These are phyloP conservation scores for Heteromyza rotundicornis DNA, from an alignment of 2,888 invertebrate species.

Conservation along the genomic window DNA sequence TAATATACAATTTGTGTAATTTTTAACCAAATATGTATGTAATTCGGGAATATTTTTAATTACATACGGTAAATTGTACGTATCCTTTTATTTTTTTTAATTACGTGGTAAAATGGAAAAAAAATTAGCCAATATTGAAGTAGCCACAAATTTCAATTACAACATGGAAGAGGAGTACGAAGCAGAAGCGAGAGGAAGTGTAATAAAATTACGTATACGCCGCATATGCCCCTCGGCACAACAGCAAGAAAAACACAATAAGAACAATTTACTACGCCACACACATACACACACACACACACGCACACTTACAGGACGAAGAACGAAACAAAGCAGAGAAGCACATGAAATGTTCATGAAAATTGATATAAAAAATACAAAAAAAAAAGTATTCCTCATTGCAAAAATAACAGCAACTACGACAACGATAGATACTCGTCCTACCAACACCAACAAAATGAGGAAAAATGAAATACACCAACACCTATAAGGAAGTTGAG, in stretches of 20 bases:
- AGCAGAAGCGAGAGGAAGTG: conserved; percentile 29
- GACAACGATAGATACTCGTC: background rate
- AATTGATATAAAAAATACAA: too few relatives aligned
- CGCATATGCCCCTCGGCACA: conserved; percentile 24
- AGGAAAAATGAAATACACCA: background rate
- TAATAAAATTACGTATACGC: conserved; percentile 54
- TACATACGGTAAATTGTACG: too few relatives aligned
- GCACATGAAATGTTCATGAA: conserved; percentile 26
- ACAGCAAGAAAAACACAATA: conserved; percentile 33
- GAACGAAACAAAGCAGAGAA: conserved; percentile 34
- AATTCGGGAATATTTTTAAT: too few relatives aligned
- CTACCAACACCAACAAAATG: background rate
- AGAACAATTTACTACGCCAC: conserved; percentile 51
- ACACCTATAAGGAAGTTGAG: background rate
- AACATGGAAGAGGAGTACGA: conserved; percentile 48
- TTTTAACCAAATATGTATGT: too few relatives aligned
- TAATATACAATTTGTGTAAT: too few relatives aligned
- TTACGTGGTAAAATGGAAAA: conserved; percentile 55
- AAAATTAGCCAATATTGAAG: conserved; percentile 57
- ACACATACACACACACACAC: background rate
- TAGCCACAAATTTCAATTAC: conserved; percentile 60
- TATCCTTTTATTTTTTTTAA: conserved; percentile 48
- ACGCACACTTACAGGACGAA: background rate
- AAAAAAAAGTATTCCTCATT: conserved; percentile 33
- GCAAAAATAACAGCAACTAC: conserved; percentile 1